These are phyloP conservation scores for Aspiorhynchus laticeps DNA, from an alignment of 2,113 vertebrate species.

Conservation along the genomic window DNA sequence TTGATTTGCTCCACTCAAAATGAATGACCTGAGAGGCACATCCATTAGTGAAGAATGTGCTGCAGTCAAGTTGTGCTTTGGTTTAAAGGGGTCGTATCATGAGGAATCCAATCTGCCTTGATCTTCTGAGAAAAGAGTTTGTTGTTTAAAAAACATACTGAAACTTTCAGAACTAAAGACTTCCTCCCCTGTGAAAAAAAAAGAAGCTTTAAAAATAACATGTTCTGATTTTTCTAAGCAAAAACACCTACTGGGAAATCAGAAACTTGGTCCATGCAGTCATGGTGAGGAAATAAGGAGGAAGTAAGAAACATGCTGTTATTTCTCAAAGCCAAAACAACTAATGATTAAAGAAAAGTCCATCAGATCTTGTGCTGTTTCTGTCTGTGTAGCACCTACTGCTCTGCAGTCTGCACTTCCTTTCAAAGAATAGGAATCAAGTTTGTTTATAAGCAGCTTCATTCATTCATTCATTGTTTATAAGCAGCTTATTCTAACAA, in stretches of 20 bases:
- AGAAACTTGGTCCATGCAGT: neutral
- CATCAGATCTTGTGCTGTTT: neutral
- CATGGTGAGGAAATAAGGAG: neutral
- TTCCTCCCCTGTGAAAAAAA: neutral
- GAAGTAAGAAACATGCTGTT: neutral
- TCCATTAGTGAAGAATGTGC: conserved; percentile 28
- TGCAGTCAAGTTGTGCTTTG: conserved; percentile 10
- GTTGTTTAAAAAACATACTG: neutral
- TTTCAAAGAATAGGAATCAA: neutral
- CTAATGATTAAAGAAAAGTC: neutral
- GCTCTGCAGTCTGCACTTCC: neutral
- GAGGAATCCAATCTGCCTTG: neutral
- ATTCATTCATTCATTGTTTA: too few species aligned
- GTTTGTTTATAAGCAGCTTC: too few species aligned
- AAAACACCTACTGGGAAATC: neutral
- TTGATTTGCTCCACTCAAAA: conserved; percentile 11
- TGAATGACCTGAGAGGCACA: conserved; percentile 15
- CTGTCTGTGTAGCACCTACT: neutral
- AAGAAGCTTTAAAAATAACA: neutral
- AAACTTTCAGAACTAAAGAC: neutral
- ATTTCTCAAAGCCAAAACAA: neutral
- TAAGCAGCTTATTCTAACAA: too few species aligned
- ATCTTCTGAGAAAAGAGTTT: neutral
- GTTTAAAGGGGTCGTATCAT: neutral
- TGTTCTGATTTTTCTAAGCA: neutral